Evolutionary conservation across 2,888 invertebrate species (phyloP), one percentile per base, ranked within the genome.

Genomic region (Acleris holmiana): DNA sequence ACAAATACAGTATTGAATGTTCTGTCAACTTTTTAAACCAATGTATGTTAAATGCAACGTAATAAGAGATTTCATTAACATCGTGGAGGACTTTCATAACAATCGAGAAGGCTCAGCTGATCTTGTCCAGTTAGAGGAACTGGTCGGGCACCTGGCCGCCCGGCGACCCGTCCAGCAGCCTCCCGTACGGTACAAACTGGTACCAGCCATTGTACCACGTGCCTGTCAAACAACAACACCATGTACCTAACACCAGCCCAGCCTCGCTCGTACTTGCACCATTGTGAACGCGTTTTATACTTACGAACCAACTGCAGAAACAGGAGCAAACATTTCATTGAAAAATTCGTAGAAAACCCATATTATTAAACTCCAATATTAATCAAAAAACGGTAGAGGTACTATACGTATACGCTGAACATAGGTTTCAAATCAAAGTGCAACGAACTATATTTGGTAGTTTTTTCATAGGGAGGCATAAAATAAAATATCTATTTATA

Each of bases 71-170:
- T 48, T 48, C 47, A 18, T 13, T 48, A 29, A 29, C 10, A 29
- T 17, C 18, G 47, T 17, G 7, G 47, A 48, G 10, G 47, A 21
- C 23, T 40, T 61, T 21, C 25, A 64, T 58, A 53, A 59, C 47
- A 54, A 59, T 47, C 46, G 47, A 41, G 58, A 41, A 41, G 80
- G 77, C 85, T 84, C 91, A 91, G 91, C 90, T 91, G 91, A 89
- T 88, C 78, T 78, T 87, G 85, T 89, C 89, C 91, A 89, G 91
- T 91, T 91, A 91, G 91, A 89, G 86, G 90, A 89, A 91, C 91
- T 79, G 85, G 91, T 89, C 84, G 83, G 87, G 87, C 89, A 91
- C 89, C 89, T 89, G 89, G 84, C 86, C 88, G 88, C 87, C 89
- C 80, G 88, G 85, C 85, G 88, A 91, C 91, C 89, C 80, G 91